Percentiles rank a stretch among this genome's conserved stretches.
These are phyloP conservation scores for Ursus arctos DNA, from an alignment of 2,113 vertebrate genomes.

Conservation along the genomic window DNA sequence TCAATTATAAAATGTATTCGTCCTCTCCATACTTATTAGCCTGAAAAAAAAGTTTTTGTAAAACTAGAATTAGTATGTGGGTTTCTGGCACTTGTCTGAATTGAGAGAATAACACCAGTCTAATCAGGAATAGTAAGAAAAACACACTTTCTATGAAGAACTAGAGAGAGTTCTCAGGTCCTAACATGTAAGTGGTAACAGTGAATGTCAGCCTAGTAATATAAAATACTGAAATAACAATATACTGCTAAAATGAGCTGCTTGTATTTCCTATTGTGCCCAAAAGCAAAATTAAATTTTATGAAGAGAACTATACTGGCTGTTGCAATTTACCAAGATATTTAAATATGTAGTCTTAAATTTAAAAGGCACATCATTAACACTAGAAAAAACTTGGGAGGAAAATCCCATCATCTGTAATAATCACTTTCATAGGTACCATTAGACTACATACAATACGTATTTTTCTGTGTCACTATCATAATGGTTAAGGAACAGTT, in stretches of 20 bases:
- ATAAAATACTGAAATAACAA: conserved; percentile 39
- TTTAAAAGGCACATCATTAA: conserved; percentile 37
- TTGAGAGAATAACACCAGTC: neutral
- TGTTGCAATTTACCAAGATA: conserved; percentile 44
- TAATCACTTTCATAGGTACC: conserved; percentile 8
- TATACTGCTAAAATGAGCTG: conserved; percentile 37
- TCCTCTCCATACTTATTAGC: neutral
- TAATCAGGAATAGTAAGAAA: conserved; percentile 19
- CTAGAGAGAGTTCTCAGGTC: neutral
- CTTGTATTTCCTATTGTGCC: neutral
- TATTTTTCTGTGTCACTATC: neutral
- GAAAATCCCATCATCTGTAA: neutral
- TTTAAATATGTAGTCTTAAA: conserved; percentile 46
- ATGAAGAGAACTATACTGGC: neutral
- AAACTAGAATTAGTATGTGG: neutral
- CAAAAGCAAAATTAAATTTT: conserved; percentile 62
- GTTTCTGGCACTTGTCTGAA: neutral
- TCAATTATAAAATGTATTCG: neutral
- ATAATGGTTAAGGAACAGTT: neutral
- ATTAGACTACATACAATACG: neutral
- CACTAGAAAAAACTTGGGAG: neutral
- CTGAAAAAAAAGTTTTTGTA: neutral
- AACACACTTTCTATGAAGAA: neutral
- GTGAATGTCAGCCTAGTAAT: neutral
- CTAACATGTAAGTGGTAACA: neutral